These are phyloP conservation scores for Drosophila azteca DNA, from an alignment of 1,140 invertebrate species.

Conservation along the genomic window DNA sequence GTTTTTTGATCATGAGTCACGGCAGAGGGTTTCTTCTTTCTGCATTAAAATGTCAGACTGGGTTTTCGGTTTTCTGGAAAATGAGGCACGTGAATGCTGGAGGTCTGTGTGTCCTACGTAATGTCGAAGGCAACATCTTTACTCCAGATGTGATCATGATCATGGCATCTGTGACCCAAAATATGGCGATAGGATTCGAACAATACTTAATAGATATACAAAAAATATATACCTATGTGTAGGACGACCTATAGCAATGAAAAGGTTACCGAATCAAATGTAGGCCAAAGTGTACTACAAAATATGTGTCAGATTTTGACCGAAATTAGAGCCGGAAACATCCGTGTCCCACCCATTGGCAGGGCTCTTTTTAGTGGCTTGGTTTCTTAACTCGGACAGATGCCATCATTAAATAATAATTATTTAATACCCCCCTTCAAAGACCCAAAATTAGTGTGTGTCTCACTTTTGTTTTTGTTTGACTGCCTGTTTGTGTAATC, in stretches of 20 bases:
- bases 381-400: conserved; percentile 35
- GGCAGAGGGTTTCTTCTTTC: conserved; percentile 14
- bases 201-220: too few species aligned
- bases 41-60: conserved; percentile 27
- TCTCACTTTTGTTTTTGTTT: conserved; percentile 40
- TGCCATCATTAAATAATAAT: conserved; percentile 75
- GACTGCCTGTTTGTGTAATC: conserved; percentile 62
- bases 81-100: not conserved
- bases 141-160: too few species aligned
- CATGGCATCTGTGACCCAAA: too few species aligned
- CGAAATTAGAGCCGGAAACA: conserved; percentile 15
- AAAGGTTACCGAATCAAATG: not conserved
- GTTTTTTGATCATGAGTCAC: conserved; percentile 46
- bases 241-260: too few species aligned
- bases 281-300: not conserved
- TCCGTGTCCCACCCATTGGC: conserved; percentile 12
- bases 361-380: conserved; percentile 1
- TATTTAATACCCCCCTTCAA: conserved; percentile 60
- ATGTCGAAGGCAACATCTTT: too few species aligned
- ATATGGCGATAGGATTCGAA: too few species aligned
- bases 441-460: not conserved
- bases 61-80: not conserved
- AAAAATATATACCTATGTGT: too few species aligned
- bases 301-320: conserved; percentile 23
- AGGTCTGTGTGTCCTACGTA: too few species aligned